phyloP scores from a whole-genome alignment of 1,140 invertebrate genomes.

The Pollicipes pollicipes region DNA sequence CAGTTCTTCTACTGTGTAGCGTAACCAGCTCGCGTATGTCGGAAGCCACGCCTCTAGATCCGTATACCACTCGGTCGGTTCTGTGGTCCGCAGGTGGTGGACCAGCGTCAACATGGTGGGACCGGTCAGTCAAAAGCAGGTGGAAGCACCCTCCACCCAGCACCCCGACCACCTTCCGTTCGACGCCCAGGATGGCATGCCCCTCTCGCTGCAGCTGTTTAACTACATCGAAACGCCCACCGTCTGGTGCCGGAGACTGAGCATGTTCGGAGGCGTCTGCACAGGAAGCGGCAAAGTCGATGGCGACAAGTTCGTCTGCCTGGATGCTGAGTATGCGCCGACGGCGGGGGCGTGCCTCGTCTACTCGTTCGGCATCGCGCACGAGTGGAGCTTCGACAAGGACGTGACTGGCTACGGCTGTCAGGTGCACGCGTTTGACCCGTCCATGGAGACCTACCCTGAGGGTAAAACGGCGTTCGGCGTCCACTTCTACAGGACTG shows the following conservation, averaged over 20 bases:
- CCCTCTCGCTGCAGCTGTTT: too few relatives aligned
- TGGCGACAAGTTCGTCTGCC: constrained; percentile 14
- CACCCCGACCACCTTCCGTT: too few relatives aligned
- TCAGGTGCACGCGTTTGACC: constrained; percentile 15
- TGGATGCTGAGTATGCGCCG: constrained; percentile 9
- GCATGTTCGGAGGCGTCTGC: neutral
- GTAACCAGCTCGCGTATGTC: too few relatives aligned
- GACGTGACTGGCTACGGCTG: constrained; percentile 17
- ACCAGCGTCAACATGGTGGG: too few relatives aligned
- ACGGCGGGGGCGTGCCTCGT: constrained; percentile 12
- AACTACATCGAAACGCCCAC: too few relatives aligned
- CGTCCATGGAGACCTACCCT: neutral
- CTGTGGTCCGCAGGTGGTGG: too few relatives aligned
- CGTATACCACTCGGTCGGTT: too few relatives aligned
- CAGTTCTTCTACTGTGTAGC: too few relatives aligned
- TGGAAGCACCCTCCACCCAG: too few relatives aligned
- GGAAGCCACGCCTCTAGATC: too few relatives aligned
- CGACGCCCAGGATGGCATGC: too few relatives aligned
- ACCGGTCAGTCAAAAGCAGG: too few relatives aligned
- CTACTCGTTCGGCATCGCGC: constrained; percentile 19
- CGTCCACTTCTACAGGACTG: neutral
- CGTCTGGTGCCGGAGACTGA: neutral
- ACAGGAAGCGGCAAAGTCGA: neutral
- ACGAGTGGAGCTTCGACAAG: constrained; percentile 22
- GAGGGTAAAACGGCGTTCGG: neutral